Base-by-base conservation (phyloP, 2,888 invertebrate species). In the Lamproptera curius region DNA sequence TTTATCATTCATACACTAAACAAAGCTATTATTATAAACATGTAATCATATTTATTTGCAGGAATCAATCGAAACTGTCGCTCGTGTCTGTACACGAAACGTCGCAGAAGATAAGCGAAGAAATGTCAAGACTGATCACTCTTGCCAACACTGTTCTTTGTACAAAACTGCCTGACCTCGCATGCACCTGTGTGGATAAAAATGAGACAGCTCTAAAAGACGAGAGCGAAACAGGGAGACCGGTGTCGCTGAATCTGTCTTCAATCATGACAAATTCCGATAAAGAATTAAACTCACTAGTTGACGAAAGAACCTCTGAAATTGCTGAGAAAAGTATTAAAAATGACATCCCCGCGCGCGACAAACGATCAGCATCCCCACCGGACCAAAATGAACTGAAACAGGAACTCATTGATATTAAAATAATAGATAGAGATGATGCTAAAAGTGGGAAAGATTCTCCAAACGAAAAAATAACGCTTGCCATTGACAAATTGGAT, bases 61-160 rank as follows among this genome's bases (percentile, higher is more conserved):
- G 86, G 85, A 77, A 61, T 53, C 73, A 78, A 52, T 77, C 84
- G 1, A 83, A 80, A 62, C 55, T 78, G 50, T 73, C 73, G 20
- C 64, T 83, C 35, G 65, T 70, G n/a, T 62, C 74, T 36, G 81
- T 82, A 59, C 67, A 67, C 42, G 82, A 84, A 41, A 64, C 70
- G 17, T 59, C 70, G 2, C 67, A 71, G 43, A 86, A 85, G 61
- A 70, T 87, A 16, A 73, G 73, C 2, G 83, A 84, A 62, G 86
- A 87, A 71, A 83, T 86, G 66, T 67, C 82, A 35, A 73, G 86
- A 63, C 62, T 87, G 56, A 84, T 84, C 50, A 82, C 74, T 73
- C 86, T 87, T 80, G 86, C 87, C 80, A 86, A 78, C 58, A 80
- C 86, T 42, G 84, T 87, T 44, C 73, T 87, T 16, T 74, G 78